Base-by-base conservation (phyloP, 2,113 vertebrate genomes). In the Dromiciops gliroides region DNA sequence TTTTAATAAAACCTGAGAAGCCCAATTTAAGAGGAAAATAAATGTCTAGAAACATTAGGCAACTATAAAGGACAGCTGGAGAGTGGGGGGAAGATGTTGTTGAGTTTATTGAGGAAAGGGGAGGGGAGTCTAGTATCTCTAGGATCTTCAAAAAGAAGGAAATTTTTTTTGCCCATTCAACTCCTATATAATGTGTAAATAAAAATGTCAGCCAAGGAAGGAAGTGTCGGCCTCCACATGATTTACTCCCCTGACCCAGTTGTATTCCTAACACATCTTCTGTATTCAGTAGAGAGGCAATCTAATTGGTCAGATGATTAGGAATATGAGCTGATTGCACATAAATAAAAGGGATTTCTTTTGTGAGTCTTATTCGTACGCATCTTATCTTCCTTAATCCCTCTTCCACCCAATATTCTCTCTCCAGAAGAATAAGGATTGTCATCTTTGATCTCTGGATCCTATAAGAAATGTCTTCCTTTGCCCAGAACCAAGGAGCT, bases 131-230 rank as follows among this genome's bases (percentile, higher is more conserved):
- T 6, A 26, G 91, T 75, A 47, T 92, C 93, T 49, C 23, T 52
- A 91, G 91, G 44, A 16, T 95, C 28, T 92, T 8, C 37, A n/a
- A 89, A 91, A 92, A 49, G 50, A 50, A 91, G 50, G 89, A 51
- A 19, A 2, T 3, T 90, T 90, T 90, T 5, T 3, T 90, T 11
- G 1, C 8, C 8, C 47, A 91, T 51, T 93, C 23, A 95, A n/a
- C 52, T 92, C 10, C 37, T 91, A 50, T 3, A 23, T 95, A 49
- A 92, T 50, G 44, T 56, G 0, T 93, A 95, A 95, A 93, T 94
- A 95, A 96, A 96, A 90, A 89, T 93, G 51, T 90, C 50, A 44
- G 89, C n/a, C 60, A 53, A n/a, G 37, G 94, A 89, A 51, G 44
- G 28, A 95, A 92, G 19, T 94, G 1, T 89, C 48, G 92, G 92